These are phyloP conservation scores for Disparrhopalites patrizii DNA, from an alignment of 2,888 invertebrate genomes.

Conservation along the genomic window DNA sequence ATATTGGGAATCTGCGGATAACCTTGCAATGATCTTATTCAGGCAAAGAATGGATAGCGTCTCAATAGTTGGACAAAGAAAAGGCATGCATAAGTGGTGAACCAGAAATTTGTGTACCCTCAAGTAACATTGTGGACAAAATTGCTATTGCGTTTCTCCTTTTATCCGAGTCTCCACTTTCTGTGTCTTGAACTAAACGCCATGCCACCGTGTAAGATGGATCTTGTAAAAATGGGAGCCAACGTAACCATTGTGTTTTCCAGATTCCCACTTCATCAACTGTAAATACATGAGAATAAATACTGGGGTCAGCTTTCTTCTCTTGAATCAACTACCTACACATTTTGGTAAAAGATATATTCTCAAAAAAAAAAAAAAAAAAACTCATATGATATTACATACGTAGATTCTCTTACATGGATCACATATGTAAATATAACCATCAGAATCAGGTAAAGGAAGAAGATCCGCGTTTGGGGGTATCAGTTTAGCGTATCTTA, in stretches of 20 bases:
- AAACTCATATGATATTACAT: too few species aligned
- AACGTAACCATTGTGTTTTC: conserved; percentile 14
- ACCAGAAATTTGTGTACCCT: too few species aligned
- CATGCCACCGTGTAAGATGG: conserved; percentile 27
- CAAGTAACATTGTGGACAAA: conserved; percentile 25
- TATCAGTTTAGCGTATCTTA: conserved; percentile 16
- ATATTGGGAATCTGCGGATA: conserved; percentile 59
- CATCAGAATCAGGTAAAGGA: neutral
- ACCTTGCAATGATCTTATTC: too few species aligned
- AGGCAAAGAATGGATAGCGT: too few species aligned
- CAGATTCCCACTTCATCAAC: conserved; percentile 18
- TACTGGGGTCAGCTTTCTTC: too few species aligned
- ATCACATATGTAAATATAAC: conserved; percentile 28
- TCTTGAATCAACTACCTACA: too few species aligned
- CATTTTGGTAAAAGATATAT: too few species aligned
- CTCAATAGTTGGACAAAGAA: too few species aligned
- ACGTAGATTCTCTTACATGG: too few species aligned
- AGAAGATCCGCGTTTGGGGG: conserved; percentile 15
- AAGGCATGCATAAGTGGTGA: too few species aligned
- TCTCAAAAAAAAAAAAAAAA: too few species aligned
- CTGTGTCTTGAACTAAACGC: conserved; percentile 31
- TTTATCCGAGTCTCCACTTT: conserved; percentile 15
- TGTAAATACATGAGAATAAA: too few species aligned
- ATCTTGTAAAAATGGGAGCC: conserved; percentile 17
- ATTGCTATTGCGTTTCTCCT: conserved; percentile 30